Evolutionary conservation across 2,797 vertebrate species (phyloP), one percentile per base, ranked within the genome.

Genomic region (Gymnocypris eckloni): DNA sequence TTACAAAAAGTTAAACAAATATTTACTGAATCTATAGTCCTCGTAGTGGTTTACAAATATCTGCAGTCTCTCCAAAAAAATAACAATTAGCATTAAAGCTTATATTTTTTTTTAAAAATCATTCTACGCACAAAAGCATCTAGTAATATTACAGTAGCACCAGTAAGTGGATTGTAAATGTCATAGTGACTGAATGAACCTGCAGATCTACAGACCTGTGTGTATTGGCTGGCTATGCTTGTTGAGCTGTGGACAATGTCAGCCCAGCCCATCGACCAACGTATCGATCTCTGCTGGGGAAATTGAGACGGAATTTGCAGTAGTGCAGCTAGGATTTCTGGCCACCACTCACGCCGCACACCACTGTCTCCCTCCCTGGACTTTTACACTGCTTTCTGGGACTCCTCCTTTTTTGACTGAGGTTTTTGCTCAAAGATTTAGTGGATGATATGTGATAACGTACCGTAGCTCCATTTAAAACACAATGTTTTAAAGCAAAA

Each of bases 321-420:
- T 91, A 92, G 93, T 92, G 92, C 93, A 93, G 94, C 94, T 94
- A 94, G 93, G 93, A 93, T 96, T 95, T 96, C 95, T 94, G 89
- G 91, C 90, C 90, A 89, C 88, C 89, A 89, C 91, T 86, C 90
- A 89, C 89, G 89, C 16, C 45, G 90, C 92, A 10, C n/a, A 48
- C 66, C 12, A 43, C 76, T 87, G 45, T 66, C 39, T 75, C 70
- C 18, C 20, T 79, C 59, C 16, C 22, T 85, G 48, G 61, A 66
- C 37, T 66, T 78, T 37, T 76, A 67, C 77, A 13, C 9, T 39
- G 33, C 16, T 64, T 69, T 81, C 64, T 69, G 85, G 71, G 78
- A 80, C 73, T 93, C 92, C 88, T 83, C 87, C 90, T 92, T 92
- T 93, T 92, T 93, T 93, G 9, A 75, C 3, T 0, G 11, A 0